Conservation (phyloP, 2,888 invertebrate species). For the Epinotia ramella region DNA sequence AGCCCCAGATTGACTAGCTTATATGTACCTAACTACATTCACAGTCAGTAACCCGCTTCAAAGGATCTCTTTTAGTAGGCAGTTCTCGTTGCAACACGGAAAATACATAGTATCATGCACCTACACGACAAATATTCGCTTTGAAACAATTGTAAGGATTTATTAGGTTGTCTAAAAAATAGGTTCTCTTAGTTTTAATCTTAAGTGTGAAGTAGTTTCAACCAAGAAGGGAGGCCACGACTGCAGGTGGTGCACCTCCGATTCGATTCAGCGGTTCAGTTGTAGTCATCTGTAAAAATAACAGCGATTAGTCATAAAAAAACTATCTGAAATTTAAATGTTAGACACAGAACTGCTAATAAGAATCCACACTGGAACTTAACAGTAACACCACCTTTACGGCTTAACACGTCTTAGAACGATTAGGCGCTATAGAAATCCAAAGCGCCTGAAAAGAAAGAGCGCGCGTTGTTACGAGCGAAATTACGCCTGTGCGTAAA, state of each 20-base stretch:
- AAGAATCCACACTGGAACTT: neutral
- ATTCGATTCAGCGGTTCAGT: constrained; percentile 15
- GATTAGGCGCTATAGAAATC: too few relatives aligned
- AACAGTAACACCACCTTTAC: neutral
- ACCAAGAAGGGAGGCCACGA: constrained; percentile 63
- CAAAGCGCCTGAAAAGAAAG: too few relatives aligned
- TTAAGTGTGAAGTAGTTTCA: constrained; percentile 43
- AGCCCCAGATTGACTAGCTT: too few relatives aligned
- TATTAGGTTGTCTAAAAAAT: neutral
- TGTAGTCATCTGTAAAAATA: constrained; percentile 21
- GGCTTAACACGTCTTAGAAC: too few relatives aligned
- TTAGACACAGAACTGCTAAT: neutral
- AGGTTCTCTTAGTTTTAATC: neutral
- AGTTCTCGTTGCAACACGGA: too few relatives aligned
- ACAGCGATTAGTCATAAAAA: neutral
- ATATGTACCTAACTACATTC: too few relatives aligned
- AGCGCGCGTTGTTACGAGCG: too few relatives aligned
- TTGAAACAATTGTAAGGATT: neutral
- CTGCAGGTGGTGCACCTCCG: constrained; percentile 45
- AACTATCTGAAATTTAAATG: neutral
- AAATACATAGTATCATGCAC: too few relatives aligned
- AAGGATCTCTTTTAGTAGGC: too few relatives aligned
- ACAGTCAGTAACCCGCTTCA: too few relatives aligned
- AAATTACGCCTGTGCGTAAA: too few relatives aligned
- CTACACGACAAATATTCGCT: neutral